phyloP scores from a whole-genome alignment of 2,888 invertebrate genomes.

The Protula sp. region DNA sequence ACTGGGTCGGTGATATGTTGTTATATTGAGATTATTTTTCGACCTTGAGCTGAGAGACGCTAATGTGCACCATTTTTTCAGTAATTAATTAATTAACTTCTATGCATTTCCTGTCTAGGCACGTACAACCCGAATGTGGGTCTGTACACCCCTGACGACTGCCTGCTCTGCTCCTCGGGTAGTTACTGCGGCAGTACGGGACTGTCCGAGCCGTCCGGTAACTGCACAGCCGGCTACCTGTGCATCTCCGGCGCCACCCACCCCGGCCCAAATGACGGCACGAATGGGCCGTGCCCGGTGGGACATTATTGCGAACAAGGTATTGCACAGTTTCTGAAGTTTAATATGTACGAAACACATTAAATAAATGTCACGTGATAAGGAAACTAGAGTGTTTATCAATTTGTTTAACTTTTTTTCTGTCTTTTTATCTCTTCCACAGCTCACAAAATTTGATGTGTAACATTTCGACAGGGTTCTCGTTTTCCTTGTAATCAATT shows the following conservation, averaged over 20 bases:
- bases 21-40: too few species aligned
- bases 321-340: constrained; percentile 13
- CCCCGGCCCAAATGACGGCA: constrained; percentile 38
- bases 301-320: constrained; percentile 46
- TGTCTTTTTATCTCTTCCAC: too few species aligned
- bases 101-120: too few species aligned
- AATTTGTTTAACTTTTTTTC: too few species aligned
- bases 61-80: too few species aligned
- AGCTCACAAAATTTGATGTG: too few species aligned
- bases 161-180: constrained; percentile 40
- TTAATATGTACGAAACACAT: neutral
- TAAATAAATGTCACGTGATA: neutral
- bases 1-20: too few species aligned
- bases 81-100: too few species aligned
- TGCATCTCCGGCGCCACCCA: constrained; percentile 36
- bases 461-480: too few species aligned
- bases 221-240: constrained; percentile 43
- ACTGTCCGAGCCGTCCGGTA: constrained; percentile 31
- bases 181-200: constrained; percentile 42
- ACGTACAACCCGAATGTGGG: constrained; percentile 38
- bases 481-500: too few species aligned
- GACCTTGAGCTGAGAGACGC: too few species aligned
- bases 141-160: constrained; percentile 26
- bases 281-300: constrained; percentile 42
- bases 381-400: too few species aligned